phyloP scores from a whole-genome alignment of 2,888 invertebrate genomes.

The Drosophila mayaguana region DNA sequence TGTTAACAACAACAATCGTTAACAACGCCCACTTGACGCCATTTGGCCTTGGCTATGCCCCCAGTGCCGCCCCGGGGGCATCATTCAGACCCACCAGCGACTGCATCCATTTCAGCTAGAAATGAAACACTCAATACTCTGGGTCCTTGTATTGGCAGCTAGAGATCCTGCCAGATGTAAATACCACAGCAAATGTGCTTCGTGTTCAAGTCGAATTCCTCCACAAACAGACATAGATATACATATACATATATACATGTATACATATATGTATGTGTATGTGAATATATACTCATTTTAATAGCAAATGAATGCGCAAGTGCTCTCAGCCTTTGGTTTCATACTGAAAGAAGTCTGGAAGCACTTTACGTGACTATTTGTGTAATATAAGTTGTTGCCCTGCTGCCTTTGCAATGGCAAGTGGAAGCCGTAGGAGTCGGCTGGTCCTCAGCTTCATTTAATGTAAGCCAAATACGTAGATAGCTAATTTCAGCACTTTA shows the following conservation, averaged over 20 bases:
- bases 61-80: slow-evolving; percentile 26
- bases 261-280: background rate
- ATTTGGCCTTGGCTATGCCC: slow-evolving; percentile 56
- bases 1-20: slow-evolving; percentile 64
- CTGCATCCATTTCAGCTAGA: slow-evolving; percentile 25
- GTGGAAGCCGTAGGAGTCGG: slow-evolving; percentile 13
- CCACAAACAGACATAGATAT: background rate
- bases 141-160: slow-evolving; percentile 37
- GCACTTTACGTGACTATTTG: slow-evolving; percentile 46
- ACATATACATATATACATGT: background rate
- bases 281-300: slow-evolving; percentile 36
- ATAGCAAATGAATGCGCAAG: slow-evolving; percentile 56
- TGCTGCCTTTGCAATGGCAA: background rate
- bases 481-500: slow-evolving; percentile 5
- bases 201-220: slow-evolving; percentile 23
- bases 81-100: slow-evolving; percentile 29
- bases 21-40: slow-evolving; percentile 61
- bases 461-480: slow-evolving; percentile 3
- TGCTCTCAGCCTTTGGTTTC: slow-evolving; percentile 33
- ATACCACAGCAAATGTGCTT: slow-evolving; percentile 41
- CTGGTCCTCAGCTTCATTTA: slow-evolving; percentile 8
- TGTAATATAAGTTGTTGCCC: slow-evolving; percentile 16
- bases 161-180: slow-evolving; percentile 45
- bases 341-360: slow-evolving; percentile 9
- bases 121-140: slow-evolving; percentile 52